Conservation (phyloP, 2,888 invertebrate genomes). For the Diaperis boleti region DNA sequence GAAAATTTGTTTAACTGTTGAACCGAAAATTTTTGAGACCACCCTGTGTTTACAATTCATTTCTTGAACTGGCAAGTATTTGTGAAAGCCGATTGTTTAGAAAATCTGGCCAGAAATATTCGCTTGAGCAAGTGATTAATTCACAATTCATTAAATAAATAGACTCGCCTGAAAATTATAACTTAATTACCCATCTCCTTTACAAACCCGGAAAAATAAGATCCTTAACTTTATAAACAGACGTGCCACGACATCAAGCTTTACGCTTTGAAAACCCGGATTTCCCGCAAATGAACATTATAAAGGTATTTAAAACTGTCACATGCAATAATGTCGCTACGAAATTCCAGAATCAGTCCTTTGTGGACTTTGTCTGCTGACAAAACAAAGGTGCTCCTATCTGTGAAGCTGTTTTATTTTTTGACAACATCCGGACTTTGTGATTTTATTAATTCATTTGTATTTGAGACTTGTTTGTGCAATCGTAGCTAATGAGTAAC, state of each 20-base stretch:
- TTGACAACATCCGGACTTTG: not conserved
- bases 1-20: no score
- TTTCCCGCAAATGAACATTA: constrained; percentile 25
- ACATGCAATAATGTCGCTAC: constrained; percentile 18
- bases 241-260: constrained; percentile 7
- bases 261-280: constrained; percentile 12
- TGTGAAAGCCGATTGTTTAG: no score
- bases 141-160: no score
- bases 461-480: no score
- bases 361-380: not conserved
- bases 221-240: constrained; percentile 7
- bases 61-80: no score
- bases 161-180: not conserved
- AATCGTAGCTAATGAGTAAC: not conserved
- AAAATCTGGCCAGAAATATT: no score
- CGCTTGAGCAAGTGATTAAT: no score
- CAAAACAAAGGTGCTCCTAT: not conserved
- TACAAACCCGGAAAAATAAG: constrained; percentile 1
- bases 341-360: constrained; percentile 1
- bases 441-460: not conserved
- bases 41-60: no score
- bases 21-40: no score
- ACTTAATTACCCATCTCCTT: constrained; percentile 20
- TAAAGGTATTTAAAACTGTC: constrained; percentile 26
- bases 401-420: not conserved